Percentiles rank a stretch among this genome's conserved stretches.
Evolutionary conservation across 2,888 invertebrate species (phyloP).

Genomic region (Drosophila testacea): DNA sequence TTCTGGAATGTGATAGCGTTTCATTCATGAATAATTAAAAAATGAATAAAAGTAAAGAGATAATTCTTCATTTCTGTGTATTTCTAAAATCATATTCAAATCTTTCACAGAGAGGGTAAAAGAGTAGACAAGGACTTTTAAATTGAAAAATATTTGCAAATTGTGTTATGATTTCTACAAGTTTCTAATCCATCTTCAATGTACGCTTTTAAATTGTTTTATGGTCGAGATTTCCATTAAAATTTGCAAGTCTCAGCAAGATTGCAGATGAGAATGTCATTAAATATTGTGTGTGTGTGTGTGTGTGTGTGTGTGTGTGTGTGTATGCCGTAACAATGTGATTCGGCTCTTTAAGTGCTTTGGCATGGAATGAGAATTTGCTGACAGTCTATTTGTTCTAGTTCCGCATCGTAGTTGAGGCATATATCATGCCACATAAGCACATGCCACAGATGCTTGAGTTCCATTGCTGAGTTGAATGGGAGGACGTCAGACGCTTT

Average conservation of each 20-base stretch:
- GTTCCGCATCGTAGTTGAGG: conserved; percentile 10
- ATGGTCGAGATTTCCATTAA: not conserved
- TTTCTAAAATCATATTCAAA: too few species aligned
- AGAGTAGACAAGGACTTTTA: too few species aligned
- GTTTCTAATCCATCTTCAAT: not conserved
- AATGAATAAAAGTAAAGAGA: too few species aligned
- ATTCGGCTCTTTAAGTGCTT: not conserved
- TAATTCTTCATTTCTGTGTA: too few species aligned
- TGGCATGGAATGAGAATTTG: not conserved
- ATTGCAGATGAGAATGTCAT: conserved; percentile 2
- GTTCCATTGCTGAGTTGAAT: conserved; percentile 1
- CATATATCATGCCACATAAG: conserved; percentile 10
- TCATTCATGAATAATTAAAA: too few species aligned
- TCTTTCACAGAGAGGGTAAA: too few species aligned
- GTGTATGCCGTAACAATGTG: not conserved
- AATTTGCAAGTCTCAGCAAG: conserved; percentile 5
- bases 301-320: not conserved
- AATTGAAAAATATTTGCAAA: too few species aligned
- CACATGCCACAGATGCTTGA: conserved; percentile 1
- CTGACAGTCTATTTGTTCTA: conserved; percentile 23
- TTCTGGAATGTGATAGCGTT: too few species aligned
- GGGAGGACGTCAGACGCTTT: conserved; percentile 36
- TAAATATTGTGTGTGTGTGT: not conserved
- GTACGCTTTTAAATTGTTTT: not conserved
- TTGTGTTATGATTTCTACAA: not conserved